Percentiles rank a stretch among this genome's conserved stretches.
Evolutionary conservation across 2,797 vertebrate species (phyloP).

Genomic region (Hylomyscus alleni): DNA sequence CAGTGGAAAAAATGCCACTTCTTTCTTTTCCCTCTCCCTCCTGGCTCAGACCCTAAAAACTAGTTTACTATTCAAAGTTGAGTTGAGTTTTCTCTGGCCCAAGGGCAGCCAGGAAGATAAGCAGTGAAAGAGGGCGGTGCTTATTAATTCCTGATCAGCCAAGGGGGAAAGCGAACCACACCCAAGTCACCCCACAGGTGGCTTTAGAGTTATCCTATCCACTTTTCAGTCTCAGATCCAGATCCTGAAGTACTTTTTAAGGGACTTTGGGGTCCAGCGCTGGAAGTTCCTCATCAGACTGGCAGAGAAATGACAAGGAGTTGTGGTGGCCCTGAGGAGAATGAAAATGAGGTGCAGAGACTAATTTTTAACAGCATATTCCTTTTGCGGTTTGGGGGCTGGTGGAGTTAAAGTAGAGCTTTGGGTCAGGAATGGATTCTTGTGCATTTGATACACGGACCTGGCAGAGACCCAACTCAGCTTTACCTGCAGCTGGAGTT

Average conservation of each 20-base stretch:
- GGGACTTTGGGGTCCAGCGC: rapidly evolving
- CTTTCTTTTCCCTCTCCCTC: background rate
- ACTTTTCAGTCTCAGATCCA: background rate
- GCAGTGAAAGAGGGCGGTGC: background rate
- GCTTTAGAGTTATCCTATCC: background rate
- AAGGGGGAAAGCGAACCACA: background rate
- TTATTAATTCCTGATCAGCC: background rate
- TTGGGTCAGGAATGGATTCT: background rate
- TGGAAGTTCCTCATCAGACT: background rate
- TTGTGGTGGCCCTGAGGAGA: background rate
- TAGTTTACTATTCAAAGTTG: background rate
- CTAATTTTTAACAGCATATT: background rate
- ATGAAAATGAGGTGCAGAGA: background rate
- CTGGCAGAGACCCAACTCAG: background rate
- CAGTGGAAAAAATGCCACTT: background rate
- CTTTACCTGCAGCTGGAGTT: background rate
- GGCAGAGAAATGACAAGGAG: background rate
- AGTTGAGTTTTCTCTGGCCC: background rate
- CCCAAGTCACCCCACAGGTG: background rate
- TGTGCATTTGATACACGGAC: background rate
- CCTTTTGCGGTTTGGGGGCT: background rate
- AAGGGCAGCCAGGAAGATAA: background rate
- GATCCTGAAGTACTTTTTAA: background rate
- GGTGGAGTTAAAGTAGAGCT: background rate
- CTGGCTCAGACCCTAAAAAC: background rate